Evolutionary conservation across 2,888 invertebrate species (phyloP), one percentile per base, ranked within the genome.

Genomic region (Bruchidius siliquastri): DNA sequence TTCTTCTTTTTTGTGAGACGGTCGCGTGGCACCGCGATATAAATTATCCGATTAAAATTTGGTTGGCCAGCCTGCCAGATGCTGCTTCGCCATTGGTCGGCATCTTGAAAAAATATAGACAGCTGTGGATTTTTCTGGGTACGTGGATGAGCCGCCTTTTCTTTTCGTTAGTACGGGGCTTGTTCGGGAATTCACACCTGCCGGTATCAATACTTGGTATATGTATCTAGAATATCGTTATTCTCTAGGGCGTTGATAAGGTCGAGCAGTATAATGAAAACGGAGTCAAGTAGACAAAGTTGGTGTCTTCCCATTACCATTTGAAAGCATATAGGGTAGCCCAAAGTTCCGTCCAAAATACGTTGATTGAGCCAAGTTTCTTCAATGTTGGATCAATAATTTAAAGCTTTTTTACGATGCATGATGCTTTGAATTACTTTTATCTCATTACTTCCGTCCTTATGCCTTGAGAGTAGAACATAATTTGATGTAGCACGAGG

Each of bases 21-120:
- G 77, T 79, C 82, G 81, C 82, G 82, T 82, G 83, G 81, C 81
- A 81, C 79, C 79, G 71, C 77, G 75, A 76, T 80, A 79, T 82
- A 81, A 82, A 81, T 82, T 81, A 80, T 79, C 77, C 80, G 80
- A 81, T 81, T 81, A 81, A 79, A 79, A 77, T 79, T 80, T 77
- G 79, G 78, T 78, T 74, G 77, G 77, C 78, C 79, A 78, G 79
- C 78, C 75, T 79, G 78, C 80, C 80, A 80, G 77, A 80, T 80
- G 80, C 78, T 74, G 72, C 71, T 20, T 22, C 20, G 18, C 32
- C 20, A 71, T 71, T 71, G 71, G 71, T 32, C 22, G 68, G 21
- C 10, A 68, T 68, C 71, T 30, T 32, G 30, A 49, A 49, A 71
- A 71, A 71, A 22, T 21, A 21, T 30, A 20, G 71, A 71, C 71